Conservation (phyloP, 2,888 invertebrate species). For the Zhuqinia jingwanae region DNA sequence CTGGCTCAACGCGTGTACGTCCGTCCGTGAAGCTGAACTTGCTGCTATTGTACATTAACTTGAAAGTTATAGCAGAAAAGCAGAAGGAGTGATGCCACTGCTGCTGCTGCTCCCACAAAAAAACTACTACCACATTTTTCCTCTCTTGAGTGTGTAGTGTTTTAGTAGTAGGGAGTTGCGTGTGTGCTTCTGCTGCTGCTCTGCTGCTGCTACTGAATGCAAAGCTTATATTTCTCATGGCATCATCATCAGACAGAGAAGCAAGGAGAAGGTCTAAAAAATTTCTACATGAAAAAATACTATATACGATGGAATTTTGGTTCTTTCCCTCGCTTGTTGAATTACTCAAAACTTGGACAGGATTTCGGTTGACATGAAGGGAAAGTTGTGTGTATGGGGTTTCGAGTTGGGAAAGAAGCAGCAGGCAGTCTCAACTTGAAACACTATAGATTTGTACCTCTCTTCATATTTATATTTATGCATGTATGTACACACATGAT, state of each 20-base stretch:
- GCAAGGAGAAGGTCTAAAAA: neutral
- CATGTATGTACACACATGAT: neutral
- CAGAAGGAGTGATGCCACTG: too few relatives aligned
- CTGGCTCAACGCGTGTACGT: constrained; percentile 26
- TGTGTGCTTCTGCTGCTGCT: constrained; percentile 5
- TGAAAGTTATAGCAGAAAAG: too few relatives aligned
- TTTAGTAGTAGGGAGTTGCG: neutral
- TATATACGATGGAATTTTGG: neutral
- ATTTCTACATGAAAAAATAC: neutral
- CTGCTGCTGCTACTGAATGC: neutral
- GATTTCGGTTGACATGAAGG: constrained; percentile 70
- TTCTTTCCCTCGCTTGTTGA: constrained; percentile 68
- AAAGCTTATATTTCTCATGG: too few relatives aligned
- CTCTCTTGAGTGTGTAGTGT: neutral
- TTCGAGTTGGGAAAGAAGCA: constrained; percentile 58
- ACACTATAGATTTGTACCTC: constrained; percentile 29
- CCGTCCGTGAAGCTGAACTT: constrained; percentile 33
- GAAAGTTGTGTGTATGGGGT: constrained; percentile 52
- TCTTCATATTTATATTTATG: constrained; percentile 20
- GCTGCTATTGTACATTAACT: constrained; percentile 19
- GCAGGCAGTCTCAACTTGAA: constrained; percentile 51
- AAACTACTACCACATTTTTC: neutral
- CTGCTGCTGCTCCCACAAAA: too few relatives aligned
- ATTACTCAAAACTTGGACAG: constrained; percentile 74
- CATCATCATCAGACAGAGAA: constrained; percentile 23